Percentiles rank a stretch among this genome's conserved stretches.
Conservation (phyloP, 2,113 vertebrate species). For the Microtus ochrogaster region DNA sequence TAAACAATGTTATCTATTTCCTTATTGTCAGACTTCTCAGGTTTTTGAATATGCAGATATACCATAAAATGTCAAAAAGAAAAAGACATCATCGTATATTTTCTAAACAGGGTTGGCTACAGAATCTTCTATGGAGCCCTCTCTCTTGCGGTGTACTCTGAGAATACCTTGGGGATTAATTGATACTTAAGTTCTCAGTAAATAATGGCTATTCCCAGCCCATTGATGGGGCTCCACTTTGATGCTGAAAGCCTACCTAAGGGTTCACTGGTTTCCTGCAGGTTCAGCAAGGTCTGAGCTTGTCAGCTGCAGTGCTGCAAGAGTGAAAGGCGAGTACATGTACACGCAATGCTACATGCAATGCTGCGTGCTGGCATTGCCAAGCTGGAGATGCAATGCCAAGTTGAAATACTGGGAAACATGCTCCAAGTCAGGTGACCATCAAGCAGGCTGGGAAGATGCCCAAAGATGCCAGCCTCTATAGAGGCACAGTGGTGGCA, state of each 20-base stretch:
- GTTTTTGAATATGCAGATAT: neutral
- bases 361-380: neutral
- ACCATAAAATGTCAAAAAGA: constrained; percentile 25
- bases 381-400: neutral
- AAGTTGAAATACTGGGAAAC: neutral
- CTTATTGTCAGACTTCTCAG: neutral
- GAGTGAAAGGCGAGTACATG: neutral
- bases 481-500: neutral
- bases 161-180: neutral
- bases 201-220: neutral
- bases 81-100: neutral
- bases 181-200: neutral
- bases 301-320: neutral
- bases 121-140: neutral
- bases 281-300: neutral
- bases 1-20: neutral
- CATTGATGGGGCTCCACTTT: neutral
- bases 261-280: neutral
- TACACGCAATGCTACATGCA: neutral
- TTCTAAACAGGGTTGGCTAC: neutral
- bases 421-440: neutral
- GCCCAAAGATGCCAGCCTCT: neutral
- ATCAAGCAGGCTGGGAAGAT: neutral
- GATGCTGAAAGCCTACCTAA: neutral
- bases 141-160: neutral